Base-by-base conservation (phyloP, 2,113 vertebrate genomes). In the Stomatorhinus ivindoensis region DNA sequence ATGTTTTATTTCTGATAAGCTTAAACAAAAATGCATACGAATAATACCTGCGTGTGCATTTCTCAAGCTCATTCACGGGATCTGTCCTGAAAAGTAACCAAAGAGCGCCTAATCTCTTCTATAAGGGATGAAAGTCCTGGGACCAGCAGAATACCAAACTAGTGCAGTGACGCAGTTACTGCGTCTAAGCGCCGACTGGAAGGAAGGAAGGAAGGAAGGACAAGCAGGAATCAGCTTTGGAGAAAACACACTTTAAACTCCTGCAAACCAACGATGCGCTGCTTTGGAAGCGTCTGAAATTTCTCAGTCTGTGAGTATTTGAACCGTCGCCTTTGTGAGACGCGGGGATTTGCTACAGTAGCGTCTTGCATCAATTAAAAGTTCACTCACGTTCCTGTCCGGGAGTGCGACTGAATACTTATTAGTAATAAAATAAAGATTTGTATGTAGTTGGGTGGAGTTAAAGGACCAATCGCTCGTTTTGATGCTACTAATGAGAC, bases 151-250 rank as follows among this genome's bases (percentile, higher is more conserved):
- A 88, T 90, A 90, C 87, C 87, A 86, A 90, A 90, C 42, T 35
- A 88, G 87, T 50, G 80, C 80, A 48, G 44, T 90, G 90, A 90
- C 90, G 90, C 89, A 90, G 69, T 58, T 85, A 51, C 89, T 88
- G 87, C 87, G 90, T 88, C 87, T 84, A 69, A 76, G 31, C 51
- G 44, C 42, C 21, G 80, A 85, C 82, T 50, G 55, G 87, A 84
- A 44, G 55, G 73, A 65, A 76, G 53, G 76, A 84, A 44, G 46
- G 73, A 39, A 76, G 53, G 76, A 84, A 44, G 46, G 73, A 39
- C 80, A 73, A 65, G 53, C 21, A 50, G 24, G 80, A 85, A 88
- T 73, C 84, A 51, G 80, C 17, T 89, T 46, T 47, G 80, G 53
- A 50, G 27, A 61, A 61, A 73, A 31, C 27, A 61, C 89, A 61